Percentiles rank a stretch among this genome's conserved stretches.
phyloP scores from a whole-genome alignment of 2,888 invertebrate genomes.

The Tillus elongatus region DNA sequence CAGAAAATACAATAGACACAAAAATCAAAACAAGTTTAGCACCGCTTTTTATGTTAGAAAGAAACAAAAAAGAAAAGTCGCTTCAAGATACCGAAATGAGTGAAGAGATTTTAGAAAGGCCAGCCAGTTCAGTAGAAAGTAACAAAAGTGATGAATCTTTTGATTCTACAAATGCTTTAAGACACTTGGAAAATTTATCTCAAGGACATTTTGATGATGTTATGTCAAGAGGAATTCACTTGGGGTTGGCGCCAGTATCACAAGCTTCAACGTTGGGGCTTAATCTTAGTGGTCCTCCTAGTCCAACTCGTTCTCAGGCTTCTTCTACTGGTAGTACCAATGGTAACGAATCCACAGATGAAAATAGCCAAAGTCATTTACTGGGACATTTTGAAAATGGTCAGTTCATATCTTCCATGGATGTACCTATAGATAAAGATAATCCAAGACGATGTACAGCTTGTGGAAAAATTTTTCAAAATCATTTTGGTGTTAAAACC shows the following conservation, averaged over 20 bases:
- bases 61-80: conserved; percentile 39
- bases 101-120: conserved; percentile 38
- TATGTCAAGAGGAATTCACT: conserved; percentile 39
- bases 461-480: conserved; percentile 89
- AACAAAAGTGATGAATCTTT: conserved; percentile 51
- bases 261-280: conserved; percentile 43
- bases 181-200: conserved; percentile 70
- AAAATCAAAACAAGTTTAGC: conserved; percentile 41
- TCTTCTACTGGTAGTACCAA: conserved; percentile 52
- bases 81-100: conserved; percentile 29
- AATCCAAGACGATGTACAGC: conserved; percentile 86
- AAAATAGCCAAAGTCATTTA: conserved; percentile 52
- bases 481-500: conserved; percentile 85
- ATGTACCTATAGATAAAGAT: conserved; percentile 85
- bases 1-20: conserved; percentile 31
- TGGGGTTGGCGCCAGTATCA: conserved; percentile 37
- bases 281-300: conserved; percentile 49
- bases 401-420: conserved; percentile 62
- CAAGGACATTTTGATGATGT: conserved; percentile 62
- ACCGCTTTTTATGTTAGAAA: conserved; percentile 38
- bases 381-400: conserved; percentile 67
- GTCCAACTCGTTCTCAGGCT: conserved; percentile 52
- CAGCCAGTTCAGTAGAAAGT: conserved; percentile 48
- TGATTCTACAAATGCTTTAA: conserved; percentile 60
- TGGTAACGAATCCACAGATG: conserved; percentile 51